Base-by-base conservation (phyloP, 35 echinoderm and acorn worm genomes). In the Acanthaster planci region DNA sequence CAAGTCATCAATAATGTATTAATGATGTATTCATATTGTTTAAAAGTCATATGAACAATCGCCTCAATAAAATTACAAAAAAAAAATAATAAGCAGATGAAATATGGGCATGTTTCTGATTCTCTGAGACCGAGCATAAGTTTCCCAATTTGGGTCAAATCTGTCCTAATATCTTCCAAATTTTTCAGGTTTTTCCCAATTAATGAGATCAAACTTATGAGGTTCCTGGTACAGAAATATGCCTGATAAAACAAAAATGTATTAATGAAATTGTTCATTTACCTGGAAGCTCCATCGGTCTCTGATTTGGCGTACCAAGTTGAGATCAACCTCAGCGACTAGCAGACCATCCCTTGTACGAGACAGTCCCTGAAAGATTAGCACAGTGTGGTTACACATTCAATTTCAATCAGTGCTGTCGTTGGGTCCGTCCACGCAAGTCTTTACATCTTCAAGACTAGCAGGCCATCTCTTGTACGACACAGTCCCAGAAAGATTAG, bases 231-330 rank as follows among this genome's bases (percentile, higher is more conserved):
- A 39, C 5, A 52, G 9, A 29, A 54, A 7, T 5, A 52, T 4
- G 2, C 30, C 79, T 52, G 9, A 5, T 37, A 9, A 75, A 8
- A 7, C 7, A 9, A 22, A 75, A 7, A 27, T 75, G 67, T 75
- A 7, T 7, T 15, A 19, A 15, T 39, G 30, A 40, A n/a, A n/a
- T n/a, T 47, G 4, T 5, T 15, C 39, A 53, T 47, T 68, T 85
- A 94, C 95, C 96, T 91, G 89, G 34, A 99, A 99, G 36, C 81
- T 34, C 96, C 96, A 99, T 37, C 84, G 90, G 51, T 99, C 96
- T 86, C 77, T 84, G 38, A 94, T 84, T 81, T 99, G 92, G 18
- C 96, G 64, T 55, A 88, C 77, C 12, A 94, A 85, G 85, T 99
- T 99, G 14, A 99, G 67, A 81, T 99, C 90, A 31, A 99, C 26